Conservation (phyloP, 2,113 vertebrate genomes). For the Halcyon malimbica region DNA sequence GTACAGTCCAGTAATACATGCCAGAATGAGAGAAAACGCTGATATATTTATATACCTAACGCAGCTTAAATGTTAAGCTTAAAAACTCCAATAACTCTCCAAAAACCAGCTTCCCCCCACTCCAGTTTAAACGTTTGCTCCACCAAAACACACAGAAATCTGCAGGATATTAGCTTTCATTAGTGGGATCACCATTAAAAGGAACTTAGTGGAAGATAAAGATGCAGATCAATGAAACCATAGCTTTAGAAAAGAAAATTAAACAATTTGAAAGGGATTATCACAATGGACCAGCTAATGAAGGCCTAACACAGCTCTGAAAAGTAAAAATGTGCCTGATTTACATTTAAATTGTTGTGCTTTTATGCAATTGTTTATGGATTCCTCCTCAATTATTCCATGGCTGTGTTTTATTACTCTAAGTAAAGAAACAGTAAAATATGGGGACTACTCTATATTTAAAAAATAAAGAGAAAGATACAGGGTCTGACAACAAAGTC, state of each 20-base stretch:
- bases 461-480: background rate
- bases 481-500: background rate
- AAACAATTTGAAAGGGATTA: constrained; percentile 52
- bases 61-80: background rate
- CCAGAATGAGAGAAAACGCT: background rate
- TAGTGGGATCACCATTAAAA: background rate
- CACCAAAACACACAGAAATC: background rate
- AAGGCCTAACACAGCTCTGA: background rate
- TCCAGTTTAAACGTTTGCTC: background rate
- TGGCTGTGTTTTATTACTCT: background rate
- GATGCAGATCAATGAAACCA: background rate
- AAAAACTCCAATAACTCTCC: too few relatives aligned
- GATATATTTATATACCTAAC: background rate
- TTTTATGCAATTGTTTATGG: background rate
- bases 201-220: background rate
- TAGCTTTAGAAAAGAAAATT: constrained; percentile 16
- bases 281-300: background rate
- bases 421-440: background rate
- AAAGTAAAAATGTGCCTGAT: background rate
- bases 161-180: background rate
- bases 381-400: background rate
- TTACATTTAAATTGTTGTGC: constrained; percentile 32
- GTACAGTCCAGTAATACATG: background rate
- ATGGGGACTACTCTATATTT: background rate
- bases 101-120: background rate